Base-by-base conservation (phyloP, 2,797 vertebrate species). In the Urosaurus nigricauda region DNA sequence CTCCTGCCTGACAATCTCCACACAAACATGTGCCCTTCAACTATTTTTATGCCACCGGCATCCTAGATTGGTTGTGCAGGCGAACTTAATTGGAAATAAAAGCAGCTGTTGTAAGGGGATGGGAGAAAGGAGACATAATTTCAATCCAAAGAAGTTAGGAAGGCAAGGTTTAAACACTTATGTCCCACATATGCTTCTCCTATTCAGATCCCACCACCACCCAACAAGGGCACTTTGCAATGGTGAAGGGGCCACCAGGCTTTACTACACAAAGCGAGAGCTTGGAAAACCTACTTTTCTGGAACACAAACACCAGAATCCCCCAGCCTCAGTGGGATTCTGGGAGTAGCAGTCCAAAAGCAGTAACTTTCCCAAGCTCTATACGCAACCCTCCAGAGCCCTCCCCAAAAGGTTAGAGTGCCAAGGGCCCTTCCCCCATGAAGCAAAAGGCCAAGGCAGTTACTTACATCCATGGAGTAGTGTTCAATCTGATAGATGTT, bases 401-500 rank as follows among this genome's bases (percentile, higher is more conserved):
- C 32, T 68, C 29, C 11, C 32, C 19, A 12, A 40, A 60, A 58
- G 56, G 56, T 19, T 16, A 58, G 56, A 51, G 83, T 9, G 2
- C 47, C 16, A 2, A 37, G 29, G 29, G 79, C 7, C 74, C 73
- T 63, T 24, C 19, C 14, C 83, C 88, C 91, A 94, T 92, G 89
- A 95, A 94, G 96, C 88, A 92, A 93, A 96, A 96, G 56, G 90
- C 95, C 87, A 93, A 93, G 93, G 75, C 95, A 97, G 94, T 97
- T 98, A 98, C 98, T 99, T 98, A 99, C 99, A 98, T 99, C 99
- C 97, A 99, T 97, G 97, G 98, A 99, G 97, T 98, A 99, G 97
- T 99, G 98, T 97, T 99, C 99, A 97, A 99, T 99, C 98, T 99
- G 99, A 98, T 99, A 99, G 98, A 99, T 99, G 98, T 98, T 99